Evolutionary conservation across 1,140 invertebrate species (phyloP).

Genomic region (Notospermus geniculatus): DNA sequence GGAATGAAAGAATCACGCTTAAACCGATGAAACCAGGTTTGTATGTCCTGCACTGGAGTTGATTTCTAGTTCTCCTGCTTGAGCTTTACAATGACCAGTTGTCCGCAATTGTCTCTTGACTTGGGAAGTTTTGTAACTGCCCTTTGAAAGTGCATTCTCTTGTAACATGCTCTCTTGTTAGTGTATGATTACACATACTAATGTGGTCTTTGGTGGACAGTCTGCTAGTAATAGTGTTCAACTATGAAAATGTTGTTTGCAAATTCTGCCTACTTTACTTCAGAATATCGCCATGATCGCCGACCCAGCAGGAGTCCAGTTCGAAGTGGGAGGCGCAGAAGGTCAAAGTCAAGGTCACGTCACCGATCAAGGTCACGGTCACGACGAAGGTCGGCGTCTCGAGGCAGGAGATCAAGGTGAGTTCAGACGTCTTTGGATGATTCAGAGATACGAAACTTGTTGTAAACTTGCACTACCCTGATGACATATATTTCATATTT

Average conservation of each 20-base stretch:
- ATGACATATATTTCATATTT: neutral
- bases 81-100: no score
- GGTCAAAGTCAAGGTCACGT: slow-evolving; percentile 19
- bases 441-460: neutral
- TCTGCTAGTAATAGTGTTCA: no score
- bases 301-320: neutral
- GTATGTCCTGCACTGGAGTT: slow-evolving; percentile 3
- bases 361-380: slow-evolving; percentile 18
- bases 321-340: slow-evolving; percentile 23
- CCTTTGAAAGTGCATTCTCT: no score
- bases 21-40: slow-evolving; percentile 10
- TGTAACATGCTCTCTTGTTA: no score
- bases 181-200: no score
- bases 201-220: no score
- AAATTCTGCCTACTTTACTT: slow-evolving; percentile 11
- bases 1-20: slow-evolving; percentile 14
- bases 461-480: neutral
- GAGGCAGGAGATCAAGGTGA: slow-evolving; percentile 5
- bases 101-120: no score
- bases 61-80: no score
- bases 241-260: slow-evolving; percentile 11
- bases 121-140: no score
- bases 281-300: slow-evolving; percentile 2
- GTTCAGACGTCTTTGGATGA: slow-evolving; percentile 10
- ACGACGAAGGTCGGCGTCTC: neutral